Conservation (phyloP, 2,113 vertebrate genomes). For the Bos indicus region DNA sequence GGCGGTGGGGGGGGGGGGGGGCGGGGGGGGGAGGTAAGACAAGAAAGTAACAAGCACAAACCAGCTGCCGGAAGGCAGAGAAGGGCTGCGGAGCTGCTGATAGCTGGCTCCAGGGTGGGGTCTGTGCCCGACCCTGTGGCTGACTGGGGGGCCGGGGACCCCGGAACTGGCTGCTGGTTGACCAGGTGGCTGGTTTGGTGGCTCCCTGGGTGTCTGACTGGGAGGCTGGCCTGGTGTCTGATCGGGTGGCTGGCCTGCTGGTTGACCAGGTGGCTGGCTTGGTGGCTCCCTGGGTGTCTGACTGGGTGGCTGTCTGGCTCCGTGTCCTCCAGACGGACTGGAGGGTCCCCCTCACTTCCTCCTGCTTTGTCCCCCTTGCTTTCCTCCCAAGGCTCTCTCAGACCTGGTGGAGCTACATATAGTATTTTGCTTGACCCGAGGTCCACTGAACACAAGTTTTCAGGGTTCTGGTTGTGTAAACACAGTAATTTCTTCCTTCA, state of each 20-base stretch:
- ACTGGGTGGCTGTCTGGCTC: accelerated
- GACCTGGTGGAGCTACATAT: neutral
- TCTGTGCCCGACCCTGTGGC: neutral
- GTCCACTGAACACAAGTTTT: neutral
- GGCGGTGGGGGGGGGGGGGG: neutral
- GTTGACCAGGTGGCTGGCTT: neutral
- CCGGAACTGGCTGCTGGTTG: neutral
- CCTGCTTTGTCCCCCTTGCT: neutral
- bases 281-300: neutral
- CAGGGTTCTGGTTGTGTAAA: neutral
- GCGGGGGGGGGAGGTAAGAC: accelerated
- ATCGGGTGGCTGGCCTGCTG: neutral
- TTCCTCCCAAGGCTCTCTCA: neutral
- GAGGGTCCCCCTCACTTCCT: neutral
- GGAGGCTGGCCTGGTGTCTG: neutral
- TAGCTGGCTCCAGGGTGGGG: accelerated
- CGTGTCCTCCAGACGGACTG: neutral
- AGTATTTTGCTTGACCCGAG: neutral
- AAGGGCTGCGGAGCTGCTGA: neutral
- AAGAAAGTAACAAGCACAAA: neutral
- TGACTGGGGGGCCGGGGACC: neutral
- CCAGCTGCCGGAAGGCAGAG: neutral
- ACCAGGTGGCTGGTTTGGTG: neutral
- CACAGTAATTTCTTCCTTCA: neutral
- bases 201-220: neutral